Percentiles rank a stretch among this genome's conserved stretches.
These are phyloP conservation scores for Drosophila phalerata DNA, from an alignment of 2,888 invertebrate species.

Conservation along the genomic window DNA sequence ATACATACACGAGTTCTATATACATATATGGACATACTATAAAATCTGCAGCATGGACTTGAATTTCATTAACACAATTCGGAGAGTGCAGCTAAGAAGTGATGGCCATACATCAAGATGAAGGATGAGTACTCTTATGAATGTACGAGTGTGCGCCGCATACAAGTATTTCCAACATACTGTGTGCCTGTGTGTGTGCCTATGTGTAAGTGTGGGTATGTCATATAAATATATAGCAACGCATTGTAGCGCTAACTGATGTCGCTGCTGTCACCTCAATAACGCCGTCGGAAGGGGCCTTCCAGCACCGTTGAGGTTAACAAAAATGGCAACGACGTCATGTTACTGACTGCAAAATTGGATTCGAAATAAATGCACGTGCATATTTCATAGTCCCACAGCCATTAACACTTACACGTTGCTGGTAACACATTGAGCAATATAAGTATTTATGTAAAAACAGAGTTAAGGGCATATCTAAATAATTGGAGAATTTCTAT, in stretches of 20 bases:
- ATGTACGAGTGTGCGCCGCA: constrained; percentile 27
- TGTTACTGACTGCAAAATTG: constrained; percentile 56
- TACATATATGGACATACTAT: constrained; percentile 1
- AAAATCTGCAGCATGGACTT: constrained; percentile 50
- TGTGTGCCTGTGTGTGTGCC: neutral
- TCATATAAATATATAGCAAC: constrained; percentile 54
- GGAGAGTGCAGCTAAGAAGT: constrained; percentile 56
- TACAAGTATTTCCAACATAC: constrained; percentile 33
- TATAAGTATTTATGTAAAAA: neutral
- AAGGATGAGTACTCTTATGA: constrained; percentile 61
- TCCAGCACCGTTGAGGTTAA: constrained; percentile 50
- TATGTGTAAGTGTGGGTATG: constrained; percentile 1
- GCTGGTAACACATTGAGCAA: neutral
- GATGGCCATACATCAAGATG: constrained; percentile 78
- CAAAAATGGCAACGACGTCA: constrained; percentile 58
- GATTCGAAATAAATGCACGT: constrained; percentile 64
- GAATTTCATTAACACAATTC: constrained; percentile 79
- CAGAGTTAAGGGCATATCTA: neutral
- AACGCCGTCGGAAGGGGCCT: constrained; percentile 15
- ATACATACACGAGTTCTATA: neutral
- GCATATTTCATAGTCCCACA: constrained; percentile 61
- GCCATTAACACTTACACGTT: constrained; percentile 46
- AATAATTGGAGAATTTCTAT: neutral
- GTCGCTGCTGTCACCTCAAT: constrained; percentile 56
- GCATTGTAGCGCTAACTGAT: constrained; percentile 67